A percentile compares a stretch with the other conserved stretches of the same genome.
Evolutionary conservation across 2,797 vertebrate species (phyloP).

Genomic region (Coilia nasus): DNA sequence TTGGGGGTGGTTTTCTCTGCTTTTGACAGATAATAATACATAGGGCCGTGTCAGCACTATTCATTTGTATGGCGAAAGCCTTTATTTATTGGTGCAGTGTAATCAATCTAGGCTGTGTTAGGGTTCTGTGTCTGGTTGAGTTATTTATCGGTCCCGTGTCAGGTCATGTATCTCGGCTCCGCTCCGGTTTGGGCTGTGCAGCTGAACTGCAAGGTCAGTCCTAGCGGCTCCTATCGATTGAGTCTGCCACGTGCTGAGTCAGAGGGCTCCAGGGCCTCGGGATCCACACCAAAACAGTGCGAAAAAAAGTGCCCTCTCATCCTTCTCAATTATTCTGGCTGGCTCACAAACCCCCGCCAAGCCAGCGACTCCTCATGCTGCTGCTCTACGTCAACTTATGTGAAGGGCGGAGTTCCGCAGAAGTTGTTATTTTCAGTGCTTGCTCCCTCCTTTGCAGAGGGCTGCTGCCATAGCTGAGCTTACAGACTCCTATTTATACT

Average conservation of each 20-base stretch:
- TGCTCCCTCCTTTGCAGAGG: too few relatives aligned
- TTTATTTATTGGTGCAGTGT: slow-evolving; percentile 2
- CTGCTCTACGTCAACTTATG: slow-evolving; percentile 20
- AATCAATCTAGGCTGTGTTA: background rate
- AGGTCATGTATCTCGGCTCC: background rate
- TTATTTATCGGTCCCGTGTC: background rate
- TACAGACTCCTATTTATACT: too few relatives aligned
- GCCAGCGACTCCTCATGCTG: background rate
- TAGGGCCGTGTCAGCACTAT: background rate
- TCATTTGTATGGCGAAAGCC: background rate
- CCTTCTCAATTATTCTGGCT: slow-evolving; percentile 24
- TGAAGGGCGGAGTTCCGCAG: slow-evolving; percentile 31
- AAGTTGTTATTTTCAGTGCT: too few relatives aligned
- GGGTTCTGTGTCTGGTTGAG: background rate
- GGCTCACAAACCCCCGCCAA: background rate
- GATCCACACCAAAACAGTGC: background rate
- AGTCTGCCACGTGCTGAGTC: slow-evolving; percentile 47
- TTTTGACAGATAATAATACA: background rate
- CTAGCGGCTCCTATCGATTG: slow-evolving; percentile 40
- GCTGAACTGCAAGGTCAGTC: slow-evolving; percentile 52
- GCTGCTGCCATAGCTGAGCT: too few relatives aligned
- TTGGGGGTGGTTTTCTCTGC: background rate
- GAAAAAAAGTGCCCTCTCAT: slow-evolving; percentile 42
- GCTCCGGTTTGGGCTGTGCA: slow-evolving; percentile 39
- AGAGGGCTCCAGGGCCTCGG: background rate